phyloP scores from a whole-genome alignment of 2,888 invertebrate genomes.

The Ectropis crepuscularia region DNA sequence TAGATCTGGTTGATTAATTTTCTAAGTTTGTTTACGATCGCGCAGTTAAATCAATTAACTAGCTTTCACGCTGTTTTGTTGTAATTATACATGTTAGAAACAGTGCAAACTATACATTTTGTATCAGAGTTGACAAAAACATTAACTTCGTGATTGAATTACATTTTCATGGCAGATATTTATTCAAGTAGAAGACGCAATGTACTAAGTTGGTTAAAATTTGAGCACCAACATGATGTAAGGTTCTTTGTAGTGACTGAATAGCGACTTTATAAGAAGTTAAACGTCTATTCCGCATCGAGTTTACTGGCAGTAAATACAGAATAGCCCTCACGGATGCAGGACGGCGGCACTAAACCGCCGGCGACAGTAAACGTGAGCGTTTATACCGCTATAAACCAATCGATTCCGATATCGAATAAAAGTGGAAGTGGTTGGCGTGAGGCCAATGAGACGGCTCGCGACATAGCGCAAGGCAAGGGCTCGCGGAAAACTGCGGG shows the following conservation, averaged over 20 bases:
- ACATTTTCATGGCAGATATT: too few species aligned
- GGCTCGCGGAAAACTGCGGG: constrained; percentile 61
- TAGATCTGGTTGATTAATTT: neutral
- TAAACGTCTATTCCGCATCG: constrained; percentile 55
- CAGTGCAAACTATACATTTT: too few species aligned
- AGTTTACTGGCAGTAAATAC: constrained; percentile 69
- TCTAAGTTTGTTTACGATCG: neutral
- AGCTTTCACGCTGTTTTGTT: neutral
- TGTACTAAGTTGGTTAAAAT: neutral
- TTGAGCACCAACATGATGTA: constrained; percentile 1
- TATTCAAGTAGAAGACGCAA: neutral
- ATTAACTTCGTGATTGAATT: neutral
- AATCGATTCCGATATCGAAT: constrained; percentile 74
- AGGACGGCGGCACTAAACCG: constrained; percentile 67
- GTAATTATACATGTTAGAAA: too few species aligned
- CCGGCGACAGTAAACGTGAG: constrained; percentile 70
- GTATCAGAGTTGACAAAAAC: neutral
- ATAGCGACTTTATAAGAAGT: constrained; percentile 49
- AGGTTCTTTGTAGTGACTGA: constrained; percentile 45
- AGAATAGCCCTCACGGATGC: constrained; percentile 66
- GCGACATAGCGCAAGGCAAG: constrained; percentile 60
- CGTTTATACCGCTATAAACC: constrained; percentile 75
- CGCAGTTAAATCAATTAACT: neutral
- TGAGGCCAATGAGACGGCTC: constrained; percentile 70
- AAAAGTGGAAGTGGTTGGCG: constrained; percentile 74